Evolutionary conservation across 2,797 vertebrate genomes (phyloP), one percentile per base, ranked within the genome.

Genomic region (Champsocephalus esox): DNA sequence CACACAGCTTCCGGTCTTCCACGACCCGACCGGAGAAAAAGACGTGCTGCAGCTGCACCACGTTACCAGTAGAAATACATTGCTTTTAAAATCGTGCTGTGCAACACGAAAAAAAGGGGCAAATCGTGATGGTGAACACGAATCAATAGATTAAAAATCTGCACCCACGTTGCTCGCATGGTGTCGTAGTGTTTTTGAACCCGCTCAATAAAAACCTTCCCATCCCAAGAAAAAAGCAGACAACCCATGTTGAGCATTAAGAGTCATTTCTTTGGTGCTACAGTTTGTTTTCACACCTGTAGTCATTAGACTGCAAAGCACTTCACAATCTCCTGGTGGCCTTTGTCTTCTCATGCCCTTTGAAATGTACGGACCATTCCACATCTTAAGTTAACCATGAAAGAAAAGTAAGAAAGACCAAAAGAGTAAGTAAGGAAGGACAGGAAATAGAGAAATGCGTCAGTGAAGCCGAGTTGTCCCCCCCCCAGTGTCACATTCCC

Each of bases 401-500:
- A 51, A 32, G n/a, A 1, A 72, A 52, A 48, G 1, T 6, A 17
- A 59, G 24, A 34, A 34, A 56, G 14, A 17, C 9, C 59, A 4
- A 34, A 44, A 65, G 12, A 49, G 1, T 52, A n/a, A 50, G 19
- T 38, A 34, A 19, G 9, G 48, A 48, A 38, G 34, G 34, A 52
- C 4, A 56, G 1, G 41, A 32, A 38, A 38, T 12, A 58, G 10
- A 3, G 44, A 56, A 11, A 9, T 8, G n/a, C 17, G 57, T 54
- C 16, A 2, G 11, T 41, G 49, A 77, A 73, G 57, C 64, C 52
- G 48, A 9, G 52, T 17, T 17, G 54, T 69, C 68, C 14, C 89
- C 83, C 72, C 88, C 84, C 89, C 83, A 7, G 65, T 69, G 81
- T 90, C 87, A 70, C 58, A 70, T 66, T 69, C 83, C 87, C 81